Conservation (phyloP, 2,113 vertebrate genomes). For the Oryctolagus cuniculus region mOryCun1.1 NC_091436.1:108059001-108059500, state of each 20-base stretch:
- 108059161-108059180: neutral
- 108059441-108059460: no score
- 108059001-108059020: neutral
- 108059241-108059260: neutral
- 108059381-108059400: no score
- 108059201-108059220: no score
- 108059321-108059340: no score
- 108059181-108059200: neutral
- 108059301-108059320: no score
- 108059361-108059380: no score
- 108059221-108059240: neutral
- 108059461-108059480: no score
- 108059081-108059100: neutral
- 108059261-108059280: neutral
- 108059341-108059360: no score
- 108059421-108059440: no score
- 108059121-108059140: neutral
- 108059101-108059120: neutral
- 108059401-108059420: no score
- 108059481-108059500: no score
- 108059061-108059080: neutral
- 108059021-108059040: neutral
- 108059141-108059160: neutral
- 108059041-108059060: neutral
- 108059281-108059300: no score